Evolutionary conservation across 1,140 invertebrate genomes (phyloP), one percentile per base, ranked within the genome.

Genomic region (Wasmannia auropunctata): DNA sequence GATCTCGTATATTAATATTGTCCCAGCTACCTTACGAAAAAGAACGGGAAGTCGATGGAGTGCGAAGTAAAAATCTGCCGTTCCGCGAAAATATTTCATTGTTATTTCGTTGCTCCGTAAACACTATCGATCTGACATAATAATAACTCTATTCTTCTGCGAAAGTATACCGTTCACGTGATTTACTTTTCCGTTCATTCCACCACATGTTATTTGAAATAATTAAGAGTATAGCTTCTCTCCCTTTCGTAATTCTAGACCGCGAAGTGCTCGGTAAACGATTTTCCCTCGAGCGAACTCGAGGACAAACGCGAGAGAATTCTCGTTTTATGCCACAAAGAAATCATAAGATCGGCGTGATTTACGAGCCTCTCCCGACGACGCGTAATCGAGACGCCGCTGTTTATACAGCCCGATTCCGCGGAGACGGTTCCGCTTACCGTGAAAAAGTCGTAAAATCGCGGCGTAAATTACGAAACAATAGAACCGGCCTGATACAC

Each of bases 391-490:
- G 79, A 63, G 40, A 75, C 31, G 67, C 8, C 22, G 46, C 67
- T 70, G 83, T 87, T 84, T n/a, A n/a, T 84, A 80, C 60, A 62
- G 28, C 76, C 10, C 69, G 87, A 83, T 58, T 58, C 25, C 40
- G 72, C 40, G 37, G 43, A 43, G 70, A 62, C 40, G 49, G 80
- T 81, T 80, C 60, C 67, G 81, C 60, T 72, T n/a, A n/a, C 25
- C 60, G 86, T 46, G 49, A 76, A 88, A 90, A 79, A 91, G 87
- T 86, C 77, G 54, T 91, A 91, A 91, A 91, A 90, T 91, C 65
- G 49, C n/a, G 81, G 83, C 76, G 88, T 88, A 91, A 91, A 91
- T 91, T 90, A 88, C 60, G 67, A 46, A 56, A 91, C 89, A 91
- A 90, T 91, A 37, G 87, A 58, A 60, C 25, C 28, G 51, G 34